Base-by-base conservation (phyloP, 2,113 vertebrate genomes). In the Halichoerus grypus region DNA sequence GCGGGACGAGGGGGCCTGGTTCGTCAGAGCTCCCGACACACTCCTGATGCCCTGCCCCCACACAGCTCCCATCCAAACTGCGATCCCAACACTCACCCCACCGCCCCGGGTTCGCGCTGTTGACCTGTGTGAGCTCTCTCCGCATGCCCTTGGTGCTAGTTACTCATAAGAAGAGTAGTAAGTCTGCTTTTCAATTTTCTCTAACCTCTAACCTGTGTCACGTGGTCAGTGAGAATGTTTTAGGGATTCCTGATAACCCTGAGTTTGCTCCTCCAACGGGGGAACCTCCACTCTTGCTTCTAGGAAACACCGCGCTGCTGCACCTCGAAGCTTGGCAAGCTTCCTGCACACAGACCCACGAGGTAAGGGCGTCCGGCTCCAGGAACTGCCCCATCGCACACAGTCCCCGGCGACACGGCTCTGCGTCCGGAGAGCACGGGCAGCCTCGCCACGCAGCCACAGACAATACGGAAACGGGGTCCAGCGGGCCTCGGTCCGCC, bases 1-100 rank as follows among this genome's bases (percentile, higher is more conserved):
- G 33, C 0, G 22, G 1, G 71, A 33, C 88, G 28, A 63, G 0
- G 61, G 0, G 3, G 65, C 8, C 26, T 1, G 0, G 71, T 8
- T 49, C 46, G 86, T 26, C 57, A 83, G 42, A 53, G 59, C 0
- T 1, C 63, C 21, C 21, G 14, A 16, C 36, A 46, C 26, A 39
- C 5, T 24, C 7, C 1, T 0, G 14, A 55, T 11, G 26, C 12
- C 46, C 14, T 31, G 5, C 31, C 21, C 46, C 22, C 10, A 10
- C 46, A 15, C 0, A 9, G n/a, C 13, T 14, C 13, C 63, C 63
- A 31, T 65, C 63, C 61, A 31, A 28, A n/a, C 31, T 33, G 59
- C 18, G 24, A 57, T 2, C 33, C 21, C 57, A 4, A 71, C 1
- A 3, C 5, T 10, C 10, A 21, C 49, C n/a, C 39, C 15, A 1